A percentile compares a stretch with the other conserved stretches of the same genome.
These are phyloP conservation scores for Acanthurus leucopareius DNA, from an alignment of 2,797 vertebrate genomes.

Conservation along the genomic window DNA sequence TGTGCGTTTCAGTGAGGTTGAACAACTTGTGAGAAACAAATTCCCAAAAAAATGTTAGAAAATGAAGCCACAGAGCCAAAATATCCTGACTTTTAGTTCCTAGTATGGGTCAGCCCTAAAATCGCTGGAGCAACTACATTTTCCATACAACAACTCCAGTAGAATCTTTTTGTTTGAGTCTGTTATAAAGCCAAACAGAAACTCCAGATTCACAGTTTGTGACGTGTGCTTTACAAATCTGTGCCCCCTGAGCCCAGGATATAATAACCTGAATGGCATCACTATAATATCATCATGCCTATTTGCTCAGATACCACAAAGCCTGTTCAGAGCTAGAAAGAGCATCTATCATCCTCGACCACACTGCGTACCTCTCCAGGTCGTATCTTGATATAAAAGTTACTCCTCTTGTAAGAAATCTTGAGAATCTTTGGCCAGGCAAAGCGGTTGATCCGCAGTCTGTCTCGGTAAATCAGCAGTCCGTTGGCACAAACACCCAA, in stretches of 20 bases:
- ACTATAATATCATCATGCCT: not conserved
- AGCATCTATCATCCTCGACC: not conserved
- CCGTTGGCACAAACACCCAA: constrained; percentile 97
- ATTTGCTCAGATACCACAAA: not conserved
- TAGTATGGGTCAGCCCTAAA: not conserved
- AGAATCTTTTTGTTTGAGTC: too few species aligned
- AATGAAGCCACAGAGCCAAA: not conserved
- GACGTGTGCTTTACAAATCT: too few species aligned
- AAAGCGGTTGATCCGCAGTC: constrained; percentile 98
- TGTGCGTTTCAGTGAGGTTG: not conserved
- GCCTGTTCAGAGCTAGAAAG: not conserved
- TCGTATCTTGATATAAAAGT: constrained; percentile 99
- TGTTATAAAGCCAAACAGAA: too few species aligned
- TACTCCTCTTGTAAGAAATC: constrained; percentile 99
- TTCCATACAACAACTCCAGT: too few species aligned
- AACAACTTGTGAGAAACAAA: not conserved
- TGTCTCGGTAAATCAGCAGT: constrained; percentile 97
- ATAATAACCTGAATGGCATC: too few species aligned
- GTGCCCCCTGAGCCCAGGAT: too few species aligned
- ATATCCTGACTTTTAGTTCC: not conserved
- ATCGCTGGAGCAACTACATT: too few species aligned
- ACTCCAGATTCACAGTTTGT: too few species aligned
- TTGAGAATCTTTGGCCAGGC: constrained; percentile 99
- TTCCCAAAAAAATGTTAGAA: not conserved
- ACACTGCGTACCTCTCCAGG: constrained; percentile 91